Evolutionary conservation across 1,140 invertebrate genomes (phyloP).

Genomic region (Lerema accius): DNA sequence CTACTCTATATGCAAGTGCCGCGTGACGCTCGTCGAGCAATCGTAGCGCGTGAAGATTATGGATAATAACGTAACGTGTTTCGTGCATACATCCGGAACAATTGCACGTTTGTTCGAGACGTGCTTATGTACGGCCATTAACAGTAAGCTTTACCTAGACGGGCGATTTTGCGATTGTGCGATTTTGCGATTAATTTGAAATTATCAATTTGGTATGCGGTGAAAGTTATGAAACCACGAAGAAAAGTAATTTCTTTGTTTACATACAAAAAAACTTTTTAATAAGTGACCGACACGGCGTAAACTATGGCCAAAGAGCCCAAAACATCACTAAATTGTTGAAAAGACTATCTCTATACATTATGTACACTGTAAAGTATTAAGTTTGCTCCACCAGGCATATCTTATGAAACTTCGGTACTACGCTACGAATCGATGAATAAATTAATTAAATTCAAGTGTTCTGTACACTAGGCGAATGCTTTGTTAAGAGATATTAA

Average conservation of each 20-base stretch:
- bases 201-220: no score
- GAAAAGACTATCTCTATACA: no score
- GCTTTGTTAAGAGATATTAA: not conserved
- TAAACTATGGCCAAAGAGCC: no score
- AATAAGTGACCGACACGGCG: no score
- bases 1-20: slow-evolving; percentile 1
- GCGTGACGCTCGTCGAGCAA: slow-evolving; percentile 8
- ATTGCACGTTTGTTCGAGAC: slow-evolving; percentile 26
- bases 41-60: slow-evolving; percentile 15
- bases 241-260: no score
- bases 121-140: slow-evolving; percentile 8
- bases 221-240: no score
- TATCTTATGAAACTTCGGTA: slow-evolving; percentile 4
- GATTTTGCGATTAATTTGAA: not conserved
- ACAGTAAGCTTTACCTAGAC: not conserved
- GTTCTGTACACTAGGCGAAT: not conserved
- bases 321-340: no score
- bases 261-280: no score
- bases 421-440: not conserved
- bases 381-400: not conserved
- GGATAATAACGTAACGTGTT: slow-evolving; percentile 21
- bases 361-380: not conserved
- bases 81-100: slow-evolving; percentile 5
- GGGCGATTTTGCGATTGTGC: not conserved
- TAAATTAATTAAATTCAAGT: slow-evolving; percentile 3